Evolutionary conservation across 2,797 vertebrate genomes (phyloP), one percentile per base, ranked within the genome.

Genomic region (Odontamblyopus lacepedii): DNA sequence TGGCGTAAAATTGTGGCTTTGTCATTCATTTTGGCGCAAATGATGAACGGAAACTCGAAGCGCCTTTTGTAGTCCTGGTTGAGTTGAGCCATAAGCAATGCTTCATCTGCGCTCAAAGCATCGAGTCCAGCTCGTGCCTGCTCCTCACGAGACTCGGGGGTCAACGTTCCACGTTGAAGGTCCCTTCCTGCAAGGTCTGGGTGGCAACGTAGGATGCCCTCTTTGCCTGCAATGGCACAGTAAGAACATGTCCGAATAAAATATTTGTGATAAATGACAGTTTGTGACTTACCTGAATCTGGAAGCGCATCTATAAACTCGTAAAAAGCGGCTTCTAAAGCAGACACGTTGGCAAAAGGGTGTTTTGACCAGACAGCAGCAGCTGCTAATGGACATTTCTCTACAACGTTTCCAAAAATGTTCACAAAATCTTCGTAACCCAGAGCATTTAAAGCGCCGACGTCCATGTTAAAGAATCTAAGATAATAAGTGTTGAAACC

Each of bases 31-130:
- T 93, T 92, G 16, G 92, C 95, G 59, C 95, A 96, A 44, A 96
- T 90, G 70, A 96, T 91, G 6, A 96, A 96, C 6, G 95, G 94
- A 83, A 96, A 96, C 0, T 92, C 93, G 48, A 95, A 96, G 29
- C 92, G 93, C 61, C 78, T 61, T 65, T 95, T 95, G 89, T 96
- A 96, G 32, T 84, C 85, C 1, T 83, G 53, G 81, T 95, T 96
- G 60, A 96, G 94, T 8, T 71, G 77, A 1, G 75, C 48, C 78
- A 95, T 83, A 69, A 29, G 82, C 13, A 64, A 76, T 4, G 72
- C 67, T 63, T 95, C 95, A 0, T 4, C 69, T 0, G 82, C 15
- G 61, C 57, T 76, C 68, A 96, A 86, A 19, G 78, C 69, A 3
- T 86, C 83, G 76, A 96, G 80, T 0, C 95, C 96, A 0, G 93